Conservation (phyloP, 2,797 vertebrate genomes). For the Tapera naevia region DNA sequence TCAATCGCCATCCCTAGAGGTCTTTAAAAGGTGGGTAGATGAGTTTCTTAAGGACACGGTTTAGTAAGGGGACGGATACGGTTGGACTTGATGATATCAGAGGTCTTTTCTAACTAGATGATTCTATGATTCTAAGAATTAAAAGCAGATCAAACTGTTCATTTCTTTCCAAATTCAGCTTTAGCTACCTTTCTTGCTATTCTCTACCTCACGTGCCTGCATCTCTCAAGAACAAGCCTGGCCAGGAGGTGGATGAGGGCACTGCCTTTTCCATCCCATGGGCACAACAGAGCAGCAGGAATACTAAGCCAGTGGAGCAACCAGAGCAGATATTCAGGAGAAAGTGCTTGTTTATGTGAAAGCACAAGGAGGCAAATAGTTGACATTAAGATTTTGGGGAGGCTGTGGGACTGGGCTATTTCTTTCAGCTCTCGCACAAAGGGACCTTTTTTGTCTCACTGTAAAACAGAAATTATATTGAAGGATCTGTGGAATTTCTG, state of each 20-base stretch:
- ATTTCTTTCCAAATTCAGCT: not conserved
- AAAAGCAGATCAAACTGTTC: not conserved
- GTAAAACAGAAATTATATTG: constrained; percentile 70
- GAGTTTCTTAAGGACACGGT: too few relatives aligned
- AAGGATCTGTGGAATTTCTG: constrained; percentile 48
- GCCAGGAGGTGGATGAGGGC: not conserved
- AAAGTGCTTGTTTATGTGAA: constrained; percentile 63
- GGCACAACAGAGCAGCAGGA: not conserved
- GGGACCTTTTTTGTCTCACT: constrained; percentile 51
- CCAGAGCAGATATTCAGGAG: not conserved
- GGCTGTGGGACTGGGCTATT: constrained; percentile 63
- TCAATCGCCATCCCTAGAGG: too few relatives aligned
- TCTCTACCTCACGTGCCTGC: too few relatives aligned
- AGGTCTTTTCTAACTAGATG: too few relatives aligned
- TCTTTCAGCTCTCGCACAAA: constrained; percentile 69
- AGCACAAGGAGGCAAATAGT: constrained; percentile 72
- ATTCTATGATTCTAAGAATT: too few relatives aligned
- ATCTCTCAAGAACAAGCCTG: not conserved
- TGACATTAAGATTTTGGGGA: constrained; percentile 74
- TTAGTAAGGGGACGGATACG: too few relatives aligned
- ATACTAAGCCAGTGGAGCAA: not conserved
- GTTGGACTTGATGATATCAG: too few relatives aligned
- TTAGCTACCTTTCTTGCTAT: rapidly evolving
- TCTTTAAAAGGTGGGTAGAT: too few relatives aligned
- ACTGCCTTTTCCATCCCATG: rapidly evolving